phyloP scores from a whole-genome alignment of 2,888 invertebrate genomes.

The Drosophila barbarae region DNA sequence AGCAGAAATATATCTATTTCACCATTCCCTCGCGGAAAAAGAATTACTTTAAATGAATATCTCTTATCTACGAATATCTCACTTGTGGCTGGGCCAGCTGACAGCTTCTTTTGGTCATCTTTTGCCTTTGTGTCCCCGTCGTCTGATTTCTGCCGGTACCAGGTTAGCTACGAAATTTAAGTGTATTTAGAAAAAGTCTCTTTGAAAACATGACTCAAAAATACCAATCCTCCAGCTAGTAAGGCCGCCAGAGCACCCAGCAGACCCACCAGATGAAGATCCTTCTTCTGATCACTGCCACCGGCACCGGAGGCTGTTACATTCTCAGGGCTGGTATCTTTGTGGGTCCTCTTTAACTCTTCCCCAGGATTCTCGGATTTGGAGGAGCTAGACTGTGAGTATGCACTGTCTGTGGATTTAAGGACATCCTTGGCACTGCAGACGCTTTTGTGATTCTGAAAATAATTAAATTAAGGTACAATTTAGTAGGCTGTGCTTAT shows the following conservation, averaged over 20 bases:
- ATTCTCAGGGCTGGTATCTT: not conserved
- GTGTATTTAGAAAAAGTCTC: not conserved
- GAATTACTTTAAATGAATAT: not conserved
- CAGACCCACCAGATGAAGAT: slow-evolving; percentile 42
- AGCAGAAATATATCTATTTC: slow-evolving; percentile 1
- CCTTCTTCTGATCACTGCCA: slow-evolving; percentile 17
- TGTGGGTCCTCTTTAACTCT: slow-evolving; percentile 47
- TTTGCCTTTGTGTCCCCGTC: not conserved
- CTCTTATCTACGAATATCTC: not conserved
- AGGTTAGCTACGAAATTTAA: slow-evolving; percentile 46
- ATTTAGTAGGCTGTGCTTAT: not conserved
- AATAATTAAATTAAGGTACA: not conserved
- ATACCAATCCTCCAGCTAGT: slow-evolving; percentile 70
- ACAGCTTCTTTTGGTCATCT: slow-evolving; percentile 21
- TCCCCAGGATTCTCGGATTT: slow-evolving; percentile 49
- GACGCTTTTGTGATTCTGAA: slow-evolving; percentile 4
- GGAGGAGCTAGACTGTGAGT: slow-evolving; percentile 16
- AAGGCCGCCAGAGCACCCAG: slow-evolving; percentile 67
- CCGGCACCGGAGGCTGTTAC: not conserved
- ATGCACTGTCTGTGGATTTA: slow-evolving; percentile 52
- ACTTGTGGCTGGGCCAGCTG: slow-evolving; percentile 53
- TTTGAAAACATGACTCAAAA: not conserved
- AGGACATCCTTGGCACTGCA: slow-evolving; percentile 58
- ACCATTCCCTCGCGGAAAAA: not conserved
- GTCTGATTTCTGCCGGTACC: slow-evolving; percentile 44